A percentile compares a stretch with the other conserved stretches of the same genome.
Conservation (phyloP, 2,888 invertebrate genomes). For the Sphaerophoria rueppellii region DNA sequence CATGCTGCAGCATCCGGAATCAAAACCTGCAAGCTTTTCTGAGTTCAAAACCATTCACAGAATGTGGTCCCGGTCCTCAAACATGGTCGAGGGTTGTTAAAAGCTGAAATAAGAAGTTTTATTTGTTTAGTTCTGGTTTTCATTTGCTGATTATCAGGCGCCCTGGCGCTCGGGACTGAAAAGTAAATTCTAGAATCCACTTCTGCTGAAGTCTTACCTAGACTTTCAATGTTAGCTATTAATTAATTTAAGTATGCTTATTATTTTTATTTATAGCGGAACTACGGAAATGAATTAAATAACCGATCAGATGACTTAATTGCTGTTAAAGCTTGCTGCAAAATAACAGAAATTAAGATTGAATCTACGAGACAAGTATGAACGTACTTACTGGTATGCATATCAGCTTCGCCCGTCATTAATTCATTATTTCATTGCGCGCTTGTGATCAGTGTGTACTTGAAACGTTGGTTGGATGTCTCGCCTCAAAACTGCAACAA, state of each 20-base stretch:
- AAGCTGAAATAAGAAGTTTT: no score
- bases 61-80: no score
- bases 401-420: slow-evolving; percentile 33
- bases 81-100: no score
- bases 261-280: slow-evolving; percentile 44
- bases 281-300: slow-evolving; percentile 57
- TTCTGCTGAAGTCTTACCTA: no score
- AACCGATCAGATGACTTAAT: slow-evolving; percentile 53
- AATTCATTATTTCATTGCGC: slow-evolving; percentile 27
- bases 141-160: no score
- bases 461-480: slow-evolving; percentile 46
- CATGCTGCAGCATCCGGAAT: no score
- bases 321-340: slow-evolving; percentile 45
- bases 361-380: slow-evolving; percentile 10
- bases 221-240: no score
- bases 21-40: no score
- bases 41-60: no score
- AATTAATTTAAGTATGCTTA: not conserved
- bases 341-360: slow-evolving; percentile 21
- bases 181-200: no score
- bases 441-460: slow-evolving; percentile 47
- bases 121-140: no score
- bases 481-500: slow-evolving; percentile 40
- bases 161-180: no score
- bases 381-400: slow-evolving; percentile 31